These are phyloP conservation scores for Uloborus diversus DNA, from an alignment of 1,140 invertebrate genomes.

Conservation along the genomic window DNA sequence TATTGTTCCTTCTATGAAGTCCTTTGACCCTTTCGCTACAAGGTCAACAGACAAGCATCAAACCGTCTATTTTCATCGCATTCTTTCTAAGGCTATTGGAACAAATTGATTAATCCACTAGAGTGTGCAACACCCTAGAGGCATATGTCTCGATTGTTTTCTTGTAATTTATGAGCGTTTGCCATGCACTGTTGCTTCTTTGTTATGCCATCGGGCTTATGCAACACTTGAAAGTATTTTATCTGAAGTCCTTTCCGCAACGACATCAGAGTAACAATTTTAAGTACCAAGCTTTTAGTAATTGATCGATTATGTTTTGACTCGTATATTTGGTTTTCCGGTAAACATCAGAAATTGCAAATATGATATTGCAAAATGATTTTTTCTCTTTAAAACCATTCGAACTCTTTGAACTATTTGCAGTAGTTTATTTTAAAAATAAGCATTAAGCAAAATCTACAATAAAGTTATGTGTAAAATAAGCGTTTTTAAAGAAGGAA, in stretches of 20 bases:
- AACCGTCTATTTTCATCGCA: conserved; percentile 15
- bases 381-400: no score
- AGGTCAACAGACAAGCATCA: conserved; percentile 22
- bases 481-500: no score
- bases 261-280: no score
- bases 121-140: conserved; percentile 15
- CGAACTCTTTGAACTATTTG: no score
- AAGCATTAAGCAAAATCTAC: no score
- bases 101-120: conserved; percentile 37
- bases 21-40: background rate
- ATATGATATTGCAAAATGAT: no score
- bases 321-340: no score
- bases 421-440: no score
- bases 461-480: no score
- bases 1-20: background rate
- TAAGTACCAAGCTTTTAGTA: no score
- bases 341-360: no score
- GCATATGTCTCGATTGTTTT: background rate
- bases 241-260: background rate
- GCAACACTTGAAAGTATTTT: conserved; percentile 1
- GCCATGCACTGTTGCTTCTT: conserved; percentile 31
- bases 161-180: conserved; percentile 29
- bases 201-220: conserved; percentile 2
- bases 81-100: conserved; percentile 4
- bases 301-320: no score